phyloP scores from a whole-genome alignment of 2,888 invertebrate genomes.

The Neoaliturus tenellus region DNA sequence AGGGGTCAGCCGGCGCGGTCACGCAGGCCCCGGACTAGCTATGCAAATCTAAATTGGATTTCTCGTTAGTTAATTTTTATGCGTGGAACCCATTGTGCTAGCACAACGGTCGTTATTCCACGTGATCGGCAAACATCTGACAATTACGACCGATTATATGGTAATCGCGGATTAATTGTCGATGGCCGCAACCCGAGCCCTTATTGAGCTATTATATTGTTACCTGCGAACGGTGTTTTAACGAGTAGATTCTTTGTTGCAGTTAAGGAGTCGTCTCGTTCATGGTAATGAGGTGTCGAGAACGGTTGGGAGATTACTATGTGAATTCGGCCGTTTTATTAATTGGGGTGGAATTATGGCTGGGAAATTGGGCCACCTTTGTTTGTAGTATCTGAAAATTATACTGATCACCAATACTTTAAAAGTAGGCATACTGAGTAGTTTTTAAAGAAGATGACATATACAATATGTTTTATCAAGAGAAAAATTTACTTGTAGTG shows the following conservation, averaged over 20 bases:
- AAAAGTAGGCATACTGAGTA: too few relatives aligned
- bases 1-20: neutral
- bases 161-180: constrained; percentile 39
- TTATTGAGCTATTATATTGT: constrained; percentile 35
- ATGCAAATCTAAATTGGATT: constrained; percentile 53
- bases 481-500: too few relatives aligned
- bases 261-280: neutral
- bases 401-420: too few relatives aligned
- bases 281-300: neutral
- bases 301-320: neutral
- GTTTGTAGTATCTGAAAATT: too few relatives aligned
- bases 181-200: neutral
- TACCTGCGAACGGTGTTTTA: neutral
- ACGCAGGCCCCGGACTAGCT: neutral
- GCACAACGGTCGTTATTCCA: constrained; percentile 48
- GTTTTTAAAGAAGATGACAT: too few relatives aligned
- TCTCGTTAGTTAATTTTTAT: constrained; percentile 48
- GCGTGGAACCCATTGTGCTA: constrained; percentile 48
- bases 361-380: too few relatives aligned
- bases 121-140: constrained; percentile 47
- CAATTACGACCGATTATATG: constrained; percentile 50
- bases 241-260: neutral
- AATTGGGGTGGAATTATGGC: too few relatives aligned
- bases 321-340: neutral
- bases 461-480: too few relatives aligned